Conservation (phyloP, 2,888 invertebrate species). For the Trachelus troglodyta region DNA sequence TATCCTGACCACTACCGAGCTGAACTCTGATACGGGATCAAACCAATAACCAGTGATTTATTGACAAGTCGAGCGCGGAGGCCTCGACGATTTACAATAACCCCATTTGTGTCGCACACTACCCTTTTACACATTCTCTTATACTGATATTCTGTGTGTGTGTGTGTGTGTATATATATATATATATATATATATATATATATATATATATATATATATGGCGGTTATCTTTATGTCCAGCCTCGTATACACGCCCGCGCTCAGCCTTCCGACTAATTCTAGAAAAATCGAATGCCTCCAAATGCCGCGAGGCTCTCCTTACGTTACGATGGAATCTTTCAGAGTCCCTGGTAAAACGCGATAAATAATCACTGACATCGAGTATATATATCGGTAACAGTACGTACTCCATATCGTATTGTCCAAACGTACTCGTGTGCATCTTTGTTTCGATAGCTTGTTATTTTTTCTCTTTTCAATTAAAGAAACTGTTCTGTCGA, state of each 20-base stretch:
- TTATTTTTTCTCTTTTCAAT: neutral
- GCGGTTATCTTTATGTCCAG: neutral
- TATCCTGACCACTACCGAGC: neutral
- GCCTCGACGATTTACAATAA: neutral
- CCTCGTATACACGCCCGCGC: neutral
- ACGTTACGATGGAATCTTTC: neutral
- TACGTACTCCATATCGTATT: neutral
- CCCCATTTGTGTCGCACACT: neutral
- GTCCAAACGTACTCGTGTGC: neutral
- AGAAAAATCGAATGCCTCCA: conserved; percentile 37
- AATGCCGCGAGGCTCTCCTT: conserved; percentile 35
- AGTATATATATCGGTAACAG: too few relatives aligned
- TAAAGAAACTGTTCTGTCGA: neutral
- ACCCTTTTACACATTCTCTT: neutral
- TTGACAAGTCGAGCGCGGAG: neutral
- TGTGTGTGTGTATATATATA: too few relatives aligned
- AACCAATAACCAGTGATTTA: conserved; percentile 7
- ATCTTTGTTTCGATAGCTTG: neutral
- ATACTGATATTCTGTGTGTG: neutral
- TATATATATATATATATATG: neutral
- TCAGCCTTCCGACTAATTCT: conserved; percentile 33
- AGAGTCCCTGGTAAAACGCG: neutral
- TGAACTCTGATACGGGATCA: conserved; percentile 6
- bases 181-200: neutral
- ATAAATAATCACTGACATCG: neutral